phyloP scores from a whole-genome alignment of 1,140 invertebrate genomes.

The Pygmarrhopalites habei region DNA sequence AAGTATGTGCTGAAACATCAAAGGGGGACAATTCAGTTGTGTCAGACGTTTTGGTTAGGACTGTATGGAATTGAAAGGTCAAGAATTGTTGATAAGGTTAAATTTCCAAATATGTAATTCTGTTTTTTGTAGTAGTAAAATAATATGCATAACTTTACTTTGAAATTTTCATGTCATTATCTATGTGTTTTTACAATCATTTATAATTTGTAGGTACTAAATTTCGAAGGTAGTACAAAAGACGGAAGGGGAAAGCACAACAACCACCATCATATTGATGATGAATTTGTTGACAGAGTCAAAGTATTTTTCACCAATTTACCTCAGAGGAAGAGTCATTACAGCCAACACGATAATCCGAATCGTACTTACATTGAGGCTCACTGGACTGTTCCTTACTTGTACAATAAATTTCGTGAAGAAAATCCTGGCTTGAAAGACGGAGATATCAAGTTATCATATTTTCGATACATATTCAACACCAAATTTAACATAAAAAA shows the following conservation, averaged over 20 bases:
- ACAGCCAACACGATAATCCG: not conserved
- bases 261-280: not conserved
- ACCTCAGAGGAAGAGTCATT: not conserved
- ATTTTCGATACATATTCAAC: not conserved
- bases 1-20: not conserved
- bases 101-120: not conserved
- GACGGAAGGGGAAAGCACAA: not conserved
- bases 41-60: not conserved
- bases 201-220: no score
- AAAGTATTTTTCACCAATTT: not conserved
- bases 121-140: not conserved
- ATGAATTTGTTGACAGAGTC: not conserved
- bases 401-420: not conserved
- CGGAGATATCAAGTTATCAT: not conserved
- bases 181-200: not conserved
- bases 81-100: not conserved
- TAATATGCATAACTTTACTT: not conserved
- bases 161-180: not conserved
- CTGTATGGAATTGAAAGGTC: not conserved
- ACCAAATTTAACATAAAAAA: not conserved
- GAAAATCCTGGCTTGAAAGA: not conserved
- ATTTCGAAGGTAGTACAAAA: not conserved
- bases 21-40: not conserved
- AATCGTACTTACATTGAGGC: not conserved
- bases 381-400: not conserved